Conservation (phyloP, 2,113 vertebrate species). For the Antigone vipio region DNA sequence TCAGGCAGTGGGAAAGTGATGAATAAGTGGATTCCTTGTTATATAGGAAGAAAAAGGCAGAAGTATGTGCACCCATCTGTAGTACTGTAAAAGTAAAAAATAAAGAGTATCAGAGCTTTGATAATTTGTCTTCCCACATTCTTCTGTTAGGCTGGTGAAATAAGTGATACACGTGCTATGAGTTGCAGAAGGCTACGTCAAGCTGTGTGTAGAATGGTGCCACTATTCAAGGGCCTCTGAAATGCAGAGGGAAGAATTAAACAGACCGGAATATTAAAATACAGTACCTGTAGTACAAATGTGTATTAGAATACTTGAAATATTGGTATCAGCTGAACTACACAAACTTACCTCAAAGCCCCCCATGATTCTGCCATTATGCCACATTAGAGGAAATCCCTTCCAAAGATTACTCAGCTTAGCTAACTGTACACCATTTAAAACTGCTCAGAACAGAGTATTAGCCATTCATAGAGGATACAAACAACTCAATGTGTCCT, state of each 20-base stretch:
- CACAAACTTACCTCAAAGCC: neutral
- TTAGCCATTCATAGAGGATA: neutral
- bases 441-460: neutral
- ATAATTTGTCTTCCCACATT: neutral
- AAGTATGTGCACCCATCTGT: neutral
- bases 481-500: neutral
- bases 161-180: accelerated
- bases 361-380: neutral
- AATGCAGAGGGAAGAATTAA: neutral
- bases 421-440: neutral
- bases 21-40: neutral
- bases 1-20: neutral
- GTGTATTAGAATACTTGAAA: neutral
- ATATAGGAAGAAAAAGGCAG: neutral
- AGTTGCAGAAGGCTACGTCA: neutral
- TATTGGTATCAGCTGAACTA: neutral
- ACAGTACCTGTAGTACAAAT: neutral
- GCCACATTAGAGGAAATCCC: neutral
- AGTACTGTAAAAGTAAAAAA: neutral
- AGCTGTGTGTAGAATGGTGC: neutral
- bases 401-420: slow-evolving; percentile 1
- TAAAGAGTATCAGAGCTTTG: neutral
- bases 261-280: neutral
- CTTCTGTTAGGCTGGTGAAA: neutral
- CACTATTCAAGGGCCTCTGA: neutral